These are phyloP conservation scores for Myocastor coypus DNA, from an alignment of 2,113 vertebrate genomes.

Conservation along the genomic window DNA sequence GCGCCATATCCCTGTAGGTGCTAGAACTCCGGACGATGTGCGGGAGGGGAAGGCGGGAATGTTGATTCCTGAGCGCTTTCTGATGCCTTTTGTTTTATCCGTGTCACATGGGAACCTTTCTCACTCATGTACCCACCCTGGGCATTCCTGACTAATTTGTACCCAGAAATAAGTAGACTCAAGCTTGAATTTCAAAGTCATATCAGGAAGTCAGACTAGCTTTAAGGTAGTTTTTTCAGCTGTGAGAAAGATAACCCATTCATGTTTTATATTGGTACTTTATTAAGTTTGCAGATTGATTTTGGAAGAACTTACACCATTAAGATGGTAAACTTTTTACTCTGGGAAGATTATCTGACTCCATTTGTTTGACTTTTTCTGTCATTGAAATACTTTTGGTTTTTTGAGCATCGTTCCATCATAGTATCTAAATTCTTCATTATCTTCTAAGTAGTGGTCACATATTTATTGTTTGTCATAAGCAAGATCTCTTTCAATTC, in stretches of 20 bases:
- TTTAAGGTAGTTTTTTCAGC: background rate
- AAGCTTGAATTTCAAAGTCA: constrained; percentile 10
- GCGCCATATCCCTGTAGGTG: background rate
- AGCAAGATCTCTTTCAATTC: background rate
- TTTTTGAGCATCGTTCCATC: background rate
- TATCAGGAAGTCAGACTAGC: background rate
- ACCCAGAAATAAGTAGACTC: background rate
- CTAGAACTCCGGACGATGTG: background rate
- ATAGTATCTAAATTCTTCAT: background rate
- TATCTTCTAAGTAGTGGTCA: background rate
- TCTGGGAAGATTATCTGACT: background rate
- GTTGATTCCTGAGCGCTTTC: background rate
- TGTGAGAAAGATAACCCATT: background rate
- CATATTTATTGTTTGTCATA: background rate
- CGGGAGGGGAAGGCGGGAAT: background rate
- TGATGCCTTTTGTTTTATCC: background rate
- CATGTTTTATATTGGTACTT: constrained; percentile 3
- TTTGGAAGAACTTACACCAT: constrained; percentile 40
- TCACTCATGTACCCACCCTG: background rate
- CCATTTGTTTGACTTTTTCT: background rate
- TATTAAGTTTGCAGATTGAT: background rate
- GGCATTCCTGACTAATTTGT: background rate
- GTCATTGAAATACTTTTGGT: background rate
- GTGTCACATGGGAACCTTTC: background rate
- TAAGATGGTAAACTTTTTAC: constrained; percentile 22